Evolutionary conservation across 2,888 invertebrate genomes (phyloP).

Genomic region (Hirtodrosophila trivittata): DNA sequence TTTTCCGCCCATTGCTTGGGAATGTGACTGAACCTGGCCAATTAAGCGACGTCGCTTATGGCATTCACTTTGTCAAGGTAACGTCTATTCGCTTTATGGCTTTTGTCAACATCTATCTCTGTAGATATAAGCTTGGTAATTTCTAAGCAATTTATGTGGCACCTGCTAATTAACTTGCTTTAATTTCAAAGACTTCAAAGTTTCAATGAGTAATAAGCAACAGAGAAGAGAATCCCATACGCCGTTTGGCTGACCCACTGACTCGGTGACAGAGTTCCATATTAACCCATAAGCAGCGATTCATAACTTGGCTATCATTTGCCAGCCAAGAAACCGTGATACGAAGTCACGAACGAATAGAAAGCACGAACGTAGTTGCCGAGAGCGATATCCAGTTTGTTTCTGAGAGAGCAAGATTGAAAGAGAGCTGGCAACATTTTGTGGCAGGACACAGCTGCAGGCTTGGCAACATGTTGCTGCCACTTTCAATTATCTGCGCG

Average conservation of each 20-base stretch:
- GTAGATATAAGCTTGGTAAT: constrained; percentile 39
- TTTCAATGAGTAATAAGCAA: constrained; percentile 56
- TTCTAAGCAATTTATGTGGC: constrained; percentile 63
- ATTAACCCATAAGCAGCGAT: constrained; percentile 57
- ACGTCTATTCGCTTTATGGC: constrained; percentile 31
- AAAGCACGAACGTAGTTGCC: too few relatives aligned
- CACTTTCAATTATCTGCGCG: constrained; percentile 56
- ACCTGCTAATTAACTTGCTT: constrained; percentile 68
- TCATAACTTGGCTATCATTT: constrained; percentile 37
- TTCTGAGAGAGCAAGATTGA: constrained; percentile 3
- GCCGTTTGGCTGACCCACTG: constrained; percentile 59
- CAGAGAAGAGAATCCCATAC: constrained; percentile 24
- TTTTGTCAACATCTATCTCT: constrained; percentile 35
- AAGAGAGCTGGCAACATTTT: constrained; percentile 37
- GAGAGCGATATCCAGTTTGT: too few relatives aligned
- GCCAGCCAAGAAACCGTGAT: constrained; percentile 1
- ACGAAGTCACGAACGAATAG: neutral
- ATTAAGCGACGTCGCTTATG: constrained; percentile 13
- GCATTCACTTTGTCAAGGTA: constrained; percentile 40
- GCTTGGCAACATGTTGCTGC: constrained; percentile 56
- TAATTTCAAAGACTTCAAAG: constrained; percentile 67
- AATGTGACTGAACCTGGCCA: constrained; percentile 32
- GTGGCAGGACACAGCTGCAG: constrained; percentile 3
- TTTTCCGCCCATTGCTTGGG: constrained; percentile 3
- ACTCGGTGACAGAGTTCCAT: constrained; percentile 76